A percentile compares a stretch with the other conserved stretches of the same genome.
Conservation (phyloP, 1,140 invertebrate genomes). For the Drosophila albomicans region DNA sequence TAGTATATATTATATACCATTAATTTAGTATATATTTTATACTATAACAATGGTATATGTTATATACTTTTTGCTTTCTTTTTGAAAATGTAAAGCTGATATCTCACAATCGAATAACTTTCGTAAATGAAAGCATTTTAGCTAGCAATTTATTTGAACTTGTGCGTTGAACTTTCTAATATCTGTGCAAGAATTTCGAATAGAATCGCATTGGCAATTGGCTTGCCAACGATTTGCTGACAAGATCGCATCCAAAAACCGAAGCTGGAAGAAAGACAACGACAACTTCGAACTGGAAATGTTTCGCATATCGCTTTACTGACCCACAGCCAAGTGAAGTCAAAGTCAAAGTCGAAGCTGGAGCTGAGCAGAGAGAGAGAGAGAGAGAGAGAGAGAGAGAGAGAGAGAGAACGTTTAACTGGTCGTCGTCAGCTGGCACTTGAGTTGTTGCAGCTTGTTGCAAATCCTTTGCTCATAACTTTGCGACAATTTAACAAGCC, state of each 20-base stretch:
- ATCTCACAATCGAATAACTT: too few species aligned
- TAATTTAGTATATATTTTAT: too few species aligned
- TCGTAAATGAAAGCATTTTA: too few species aligned
- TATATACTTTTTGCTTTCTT: too few species aligned
- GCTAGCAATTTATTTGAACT: not conserved
- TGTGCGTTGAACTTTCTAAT: not conserved
- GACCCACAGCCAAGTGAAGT: constrained; percentile 41
- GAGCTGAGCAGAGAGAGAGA: not conserved
- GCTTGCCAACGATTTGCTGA: not conserved
- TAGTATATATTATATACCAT: too few species aligned
- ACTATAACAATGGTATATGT: too few species aligned
- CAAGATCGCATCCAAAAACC: constrained; percentile 2
- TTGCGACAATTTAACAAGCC: constrained; percentile 75
- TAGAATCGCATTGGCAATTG: not conserved
- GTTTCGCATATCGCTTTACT: constrained; percentile 41
- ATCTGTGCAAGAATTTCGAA: not conserved
- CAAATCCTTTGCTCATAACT: constrained; percentile 61
- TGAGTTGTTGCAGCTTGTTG: constrained; percentile 15
- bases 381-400: too few species aligned
- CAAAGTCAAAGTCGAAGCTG: not conserved
- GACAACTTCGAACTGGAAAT: not conserved
- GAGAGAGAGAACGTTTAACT: constrained; percentile 18
- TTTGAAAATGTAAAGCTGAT: too few species aligned
- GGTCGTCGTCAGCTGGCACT: constrained; percentile 26
- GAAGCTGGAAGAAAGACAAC: not conserved